Evolutionary conservation across 2,888 invertebrate species (phyloP).

Genomic region (Sminthurinus aureus): DNA sequence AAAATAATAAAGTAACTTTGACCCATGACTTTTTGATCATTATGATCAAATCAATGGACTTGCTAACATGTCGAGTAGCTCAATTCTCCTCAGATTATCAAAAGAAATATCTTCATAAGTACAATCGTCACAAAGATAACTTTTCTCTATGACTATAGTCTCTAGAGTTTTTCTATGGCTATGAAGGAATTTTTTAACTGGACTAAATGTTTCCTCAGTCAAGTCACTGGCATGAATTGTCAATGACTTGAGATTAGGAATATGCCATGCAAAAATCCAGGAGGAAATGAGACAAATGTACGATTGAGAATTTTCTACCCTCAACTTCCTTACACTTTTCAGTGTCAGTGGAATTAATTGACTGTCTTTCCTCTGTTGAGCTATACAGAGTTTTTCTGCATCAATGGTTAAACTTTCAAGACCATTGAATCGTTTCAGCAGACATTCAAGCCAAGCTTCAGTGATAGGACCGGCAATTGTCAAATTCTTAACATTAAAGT

Average conservation of each 20-base stretch:
- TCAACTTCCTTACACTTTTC: neutral
- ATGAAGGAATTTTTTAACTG: neutral
- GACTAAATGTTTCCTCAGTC: neutral
- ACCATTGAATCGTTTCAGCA: neutral
- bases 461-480: slow-evolving; percentile 6
- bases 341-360: neutral
- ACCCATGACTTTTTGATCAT: too few relatives aligned
- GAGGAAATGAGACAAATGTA: neutral
- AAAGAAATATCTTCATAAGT: neutral
- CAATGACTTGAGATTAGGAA: neutral
- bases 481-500: slow-evolving; percentile 10
- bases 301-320: neutral
- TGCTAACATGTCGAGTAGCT: too few relatives aligned
- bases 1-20: too few relatives aligned
- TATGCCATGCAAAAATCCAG: slow-evolving; percentile 9
- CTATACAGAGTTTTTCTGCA: neutral
- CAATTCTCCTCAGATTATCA: neutral
- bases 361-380: neutral
- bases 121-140: neutral
- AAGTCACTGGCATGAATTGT: neutral
- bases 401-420: slow-evolving; percentile 8
- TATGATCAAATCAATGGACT: too few relatives aligned
- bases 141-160: neutral
- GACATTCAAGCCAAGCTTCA: neutral
- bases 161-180: neutral